These are phyloP conservation scores for Ptychodera flava DNA, from an alignment of 35 echinoderm and acorn worm genomes.

Conservation along the genomic window DNA sequence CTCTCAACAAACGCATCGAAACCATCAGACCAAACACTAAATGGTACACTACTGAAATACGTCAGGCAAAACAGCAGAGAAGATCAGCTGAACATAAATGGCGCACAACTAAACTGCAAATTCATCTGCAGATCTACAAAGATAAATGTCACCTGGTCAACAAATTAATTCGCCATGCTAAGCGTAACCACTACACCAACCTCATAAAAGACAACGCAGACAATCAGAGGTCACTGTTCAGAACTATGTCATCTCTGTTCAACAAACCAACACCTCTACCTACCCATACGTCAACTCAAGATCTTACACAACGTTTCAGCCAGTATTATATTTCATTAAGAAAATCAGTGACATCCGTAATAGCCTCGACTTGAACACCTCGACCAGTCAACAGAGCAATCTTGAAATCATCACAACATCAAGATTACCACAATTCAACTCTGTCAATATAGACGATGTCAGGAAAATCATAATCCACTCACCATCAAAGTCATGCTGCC, in stretches of 20 bases:
- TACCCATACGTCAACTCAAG: neutral
- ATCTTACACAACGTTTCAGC: neutral
- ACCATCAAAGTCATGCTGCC: conserved; percentile 17
- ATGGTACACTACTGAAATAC: conserved; percentile 51
- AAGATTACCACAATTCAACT: neutral
- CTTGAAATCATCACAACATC: neutral
- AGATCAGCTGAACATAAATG: conserved; percentile 23
- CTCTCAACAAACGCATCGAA: conserved; percentile 20
- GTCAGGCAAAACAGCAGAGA: conserved; percentile 28
- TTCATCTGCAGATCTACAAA: conserved; percentile 20
- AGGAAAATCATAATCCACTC: conserved; percentile 9
- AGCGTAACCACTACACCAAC: neutral
- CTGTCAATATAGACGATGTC: neutral
- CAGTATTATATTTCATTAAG: neutral
- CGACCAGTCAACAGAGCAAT: neutral
- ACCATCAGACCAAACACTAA: conserved; percentile 35
- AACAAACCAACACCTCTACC: neutral
- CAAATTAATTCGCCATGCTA: neutral
- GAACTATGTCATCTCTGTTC: neutral
- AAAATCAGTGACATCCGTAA: neutral
- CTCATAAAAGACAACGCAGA: neutral
- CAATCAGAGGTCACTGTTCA: neutral
- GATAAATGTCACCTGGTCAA: no score
- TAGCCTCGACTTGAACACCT: neutral
- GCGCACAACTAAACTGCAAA: conserved; percentile 12